Percentiles rank a stretch among this genome's conserved stretches.
Evolutionary conservation across 1,140 invertebrate genomes (phyloP).

Genomic region (Intoshia linei): DNA sequence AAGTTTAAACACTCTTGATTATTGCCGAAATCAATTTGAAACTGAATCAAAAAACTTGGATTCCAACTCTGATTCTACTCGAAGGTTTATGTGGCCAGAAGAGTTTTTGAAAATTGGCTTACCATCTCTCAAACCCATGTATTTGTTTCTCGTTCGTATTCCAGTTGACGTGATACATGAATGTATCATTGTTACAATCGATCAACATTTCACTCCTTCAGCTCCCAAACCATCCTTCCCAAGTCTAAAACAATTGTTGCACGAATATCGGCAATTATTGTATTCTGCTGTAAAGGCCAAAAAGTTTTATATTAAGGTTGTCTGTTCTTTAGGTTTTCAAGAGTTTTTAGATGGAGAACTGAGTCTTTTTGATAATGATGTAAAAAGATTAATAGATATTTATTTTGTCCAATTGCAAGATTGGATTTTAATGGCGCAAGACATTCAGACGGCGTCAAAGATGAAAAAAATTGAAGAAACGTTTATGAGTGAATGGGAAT

Average conservation of each 20-base stretch:
- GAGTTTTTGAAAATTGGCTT: conserved; percentile 37
- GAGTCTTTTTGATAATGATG: no score
- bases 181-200: conserved; percentile 43
- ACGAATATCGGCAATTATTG: no score
- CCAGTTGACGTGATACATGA: conserved; percentile 54
- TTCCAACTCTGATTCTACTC: conserved; percentile 12
- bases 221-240: conserved; percentile 40
- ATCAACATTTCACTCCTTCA: conserved; percentile 44
- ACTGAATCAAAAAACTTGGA: conserved; percentile 39
- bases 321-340: not conserved
- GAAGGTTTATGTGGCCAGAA: no score
- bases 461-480: no score
- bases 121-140: conserved; percentile 41
- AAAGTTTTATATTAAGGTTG: conserved; percentile 10
- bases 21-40: no score
- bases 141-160: conserved; percentile 37
- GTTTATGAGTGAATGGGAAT: no score
- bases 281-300: no score
- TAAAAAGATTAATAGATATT: no score
- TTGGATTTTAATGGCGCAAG: no score
- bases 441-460: no score
- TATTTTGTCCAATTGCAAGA: no score
- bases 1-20: conserved; percentile 3
- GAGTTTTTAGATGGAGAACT: no score
- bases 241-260: conserved; percentile 47